A percentile compares a stretch with the other conserved stretches of the same genome.
Evolutionary conservation across 1,140 invertebrate genomes (phyloP).

Genomic region (Plutomurus gul): DNA sequence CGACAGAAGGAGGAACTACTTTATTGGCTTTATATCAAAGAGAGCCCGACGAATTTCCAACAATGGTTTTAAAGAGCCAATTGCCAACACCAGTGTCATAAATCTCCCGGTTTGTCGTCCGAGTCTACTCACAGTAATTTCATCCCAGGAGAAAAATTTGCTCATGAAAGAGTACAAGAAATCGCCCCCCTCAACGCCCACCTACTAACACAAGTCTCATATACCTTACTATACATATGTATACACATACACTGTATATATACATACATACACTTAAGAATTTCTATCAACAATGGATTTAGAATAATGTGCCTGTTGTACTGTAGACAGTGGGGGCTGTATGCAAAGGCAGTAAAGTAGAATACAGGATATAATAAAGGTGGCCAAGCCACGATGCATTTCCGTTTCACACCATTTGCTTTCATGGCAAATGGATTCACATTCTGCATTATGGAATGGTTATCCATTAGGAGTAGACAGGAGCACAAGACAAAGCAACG

Average conservation of each 20-base stretch:
- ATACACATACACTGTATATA: too few relatives aligned
- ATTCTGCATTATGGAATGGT: slow-evolving; percentile 13
- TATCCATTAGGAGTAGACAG: neutral
- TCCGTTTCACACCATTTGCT: slow-evolving; percentile 26
- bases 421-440: slow-evolving; percentile 32
- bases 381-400: neutral
- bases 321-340: neutral
- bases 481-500: neutral
- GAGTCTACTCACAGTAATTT: neutral
- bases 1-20: neutral
- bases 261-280: neutral
- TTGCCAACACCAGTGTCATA: neutral
- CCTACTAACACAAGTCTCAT: too few relatives aligned
- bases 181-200: too few relatives aligned
- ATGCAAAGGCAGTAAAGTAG: neutral
- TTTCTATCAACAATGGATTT: slow-evolving; percentile 1
- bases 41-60: too few relatives aligned
- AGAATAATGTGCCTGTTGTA: neutral
- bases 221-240: too few relatives aligned
- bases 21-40: too few relatives aligned
- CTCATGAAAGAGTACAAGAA: too few relatives aligned
- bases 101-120: neutral
- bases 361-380: slow-evolving; percentile 4
- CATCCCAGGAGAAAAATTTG: neutral
- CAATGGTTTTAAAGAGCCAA: neutral